A percentile compares a stretch with the other conserved stretches of the same genome.
phyloP scores from a whole-genome alignment of 1,140 invertebrate genomes.

The Meloidogyne chitwoodi region DNA sequence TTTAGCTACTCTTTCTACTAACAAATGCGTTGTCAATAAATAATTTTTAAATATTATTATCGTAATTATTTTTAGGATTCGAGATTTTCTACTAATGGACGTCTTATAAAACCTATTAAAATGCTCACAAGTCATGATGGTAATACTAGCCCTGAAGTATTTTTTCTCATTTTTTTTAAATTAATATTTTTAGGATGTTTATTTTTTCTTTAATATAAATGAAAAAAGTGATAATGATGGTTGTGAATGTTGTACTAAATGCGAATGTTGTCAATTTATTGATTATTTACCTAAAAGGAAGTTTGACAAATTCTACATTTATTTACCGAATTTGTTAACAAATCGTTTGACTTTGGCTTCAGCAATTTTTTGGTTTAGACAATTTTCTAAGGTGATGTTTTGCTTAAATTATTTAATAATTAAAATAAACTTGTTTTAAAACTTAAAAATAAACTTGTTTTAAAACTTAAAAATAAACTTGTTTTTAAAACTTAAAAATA shows the following conservation, averaged over 20 bases:
- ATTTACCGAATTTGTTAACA: neutral
- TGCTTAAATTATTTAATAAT: neutral
- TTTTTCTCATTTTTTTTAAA: no score
- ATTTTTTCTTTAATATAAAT: conserved; percentile 8
- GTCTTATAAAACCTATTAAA: neutral
- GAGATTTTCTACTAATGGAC: neutral
- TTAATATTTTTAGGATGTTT: neutral
- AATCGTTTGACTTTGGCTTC: neutral
- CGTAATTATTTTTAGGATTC: conserved; percentile 1
- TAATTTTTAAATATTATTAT: neutral
- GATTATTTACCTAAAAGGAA: neutral
- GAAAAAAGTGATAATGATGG: neutral
- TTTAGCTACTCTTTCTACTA: neutral
- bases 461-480: neutral
- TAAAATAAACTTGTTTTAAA: neutral
- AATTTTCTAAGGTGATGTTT: conserved; percentile 5
- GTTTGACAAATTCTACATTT: neutral
- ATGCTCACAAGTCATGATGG: neutral
- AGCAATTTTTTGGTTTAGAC: neutral
- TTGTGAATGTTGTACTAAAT: neutral
- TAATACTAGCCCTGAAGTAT: neutral
- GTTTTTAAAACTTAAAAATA: neutral
- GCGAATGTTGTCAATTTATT: neutral
- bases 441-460: neutral
- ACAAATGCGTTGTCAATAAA: neutral